phyloP scores from a whole-genome alignment of 1,140 invertebrate genomes.

The Aplysia californica region DNA sequence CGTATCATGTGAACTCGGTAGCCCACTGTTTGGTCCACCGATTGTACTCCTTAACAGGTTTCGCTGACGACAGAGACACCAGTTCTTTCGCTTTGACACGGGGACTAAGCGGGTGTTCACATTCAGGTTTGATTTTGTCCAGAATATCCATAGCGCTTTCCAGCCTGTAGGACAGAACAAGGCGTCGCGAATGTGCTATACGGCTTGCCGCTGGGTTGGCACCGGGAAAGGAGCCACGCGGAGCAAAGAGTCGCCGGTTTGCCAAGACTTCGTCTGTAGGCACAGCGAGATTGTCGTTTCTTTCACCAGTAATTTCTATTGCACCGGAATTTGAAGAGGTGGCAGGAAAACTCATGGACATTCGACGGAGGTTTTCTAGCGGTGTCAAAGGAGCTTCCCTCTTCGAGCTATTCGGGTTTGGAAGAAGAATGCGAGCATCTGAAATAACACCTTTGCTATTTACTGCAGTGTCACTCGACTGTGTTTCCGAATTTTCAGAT shows the following conservation, averaged over 20 bases:
- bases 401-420: too few species aligned
- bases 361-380: too few species aligned
- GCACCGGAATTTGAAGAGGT: too few species aligned
- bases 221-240: background rate
- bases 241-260: background rate
- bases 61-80: background rate
- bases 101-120: slow-evolving; percentile 42
- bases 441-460: too few species aligned
- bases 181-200: slow-evolving; percentile 19
- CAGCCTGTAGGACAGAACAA: slow-evolving; percentile 51
- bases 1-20: slow-evolving; percentile 13
- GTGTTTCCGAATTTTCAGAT: too few species aligned
- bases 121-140: slow-evolving; percentile 44
- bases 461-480: too few species aligned
- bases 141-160: slow-evolving; percentile 61
- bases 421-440: too few species aligned
- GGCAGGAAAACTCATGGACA: too few species aligned
- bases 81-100: background rate
- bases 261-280: background rate
- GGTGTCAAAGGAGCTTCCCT: too few species aligned
- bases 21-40: slow-evolving; percentile 14
- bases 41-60: slow-evolving; percentile 9
- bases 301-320: too few species aligned
- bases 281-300: background rate
- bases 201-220: background rate